A percentile compares a stretch with the other conserved stretches of the same genome.
These are phyloP conservation scores for Drosophila birchii DNA, from an alignment of 2,888 invertebrate genomes.

Conservation along the genomic window DNA sequence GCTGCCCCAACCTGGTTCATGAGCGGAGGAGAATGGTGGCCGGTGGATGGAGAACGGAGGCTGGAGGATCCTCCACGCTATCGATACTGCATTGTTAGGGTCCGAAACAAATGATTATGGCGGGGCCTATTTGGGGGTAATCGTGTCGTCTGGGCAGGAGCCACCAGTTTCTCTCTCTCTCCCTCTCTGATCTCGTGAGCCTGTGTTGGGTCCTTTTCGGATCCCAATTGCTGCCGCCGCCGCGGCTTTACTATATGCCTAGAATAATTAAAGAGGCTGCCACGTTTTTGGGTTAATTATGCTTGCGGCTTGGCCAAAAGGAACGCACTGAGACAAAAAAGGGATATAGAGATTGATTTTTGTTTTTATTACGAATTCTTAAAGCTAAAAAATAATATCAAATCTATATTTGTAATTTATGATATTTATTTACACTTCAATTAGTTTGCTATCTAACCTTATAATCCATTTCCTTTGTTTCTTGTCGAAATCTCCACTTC, in stretches of 20 bases:
- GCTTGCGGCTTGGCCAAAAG: constrained; percentile 10
- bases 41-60: constrained; percentile 1
- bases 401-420: neutral
- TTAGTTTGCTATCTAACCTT: neutral
- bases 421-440: neutral
- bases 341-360: neutral
- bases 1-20: constrained; percentile 48
- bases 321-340: constrained; percentile 11
- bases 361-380: no score
- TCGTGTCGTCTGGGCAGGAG: constrained; percentile 60
- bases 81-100: constrained; percentile 65
- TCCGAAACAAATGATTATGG: constrained; percentile 76
- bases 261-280: constrained; percentile 38
- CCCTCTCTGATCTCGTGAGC: constrained; percentile 49
- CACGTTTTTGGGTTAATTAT: constrained; percentile 63
- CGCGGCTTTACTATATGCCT: constrained; percentile 19
- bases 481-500: neutral
- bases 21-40: constrained; percentile 2
- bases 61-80: constrained; percentile 41
- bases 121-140: constrained; percentile 72
- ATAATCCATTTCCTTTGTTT: neutral
- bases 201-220: constrained; percentile 55
- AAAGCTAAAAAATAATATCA: no score
- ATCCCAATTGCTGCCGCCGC: constrained; percentile 11
- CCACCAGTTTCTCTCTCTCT: constrained; percentile 14